A percentile compares a stretch with the other conserved stretches of the same genome.
These are phyloP conservation scores for Batillaria attramentaria DNA, from an alignment of 1,140 invertebrate genomes.

Conservation along the genomic window DNA sequence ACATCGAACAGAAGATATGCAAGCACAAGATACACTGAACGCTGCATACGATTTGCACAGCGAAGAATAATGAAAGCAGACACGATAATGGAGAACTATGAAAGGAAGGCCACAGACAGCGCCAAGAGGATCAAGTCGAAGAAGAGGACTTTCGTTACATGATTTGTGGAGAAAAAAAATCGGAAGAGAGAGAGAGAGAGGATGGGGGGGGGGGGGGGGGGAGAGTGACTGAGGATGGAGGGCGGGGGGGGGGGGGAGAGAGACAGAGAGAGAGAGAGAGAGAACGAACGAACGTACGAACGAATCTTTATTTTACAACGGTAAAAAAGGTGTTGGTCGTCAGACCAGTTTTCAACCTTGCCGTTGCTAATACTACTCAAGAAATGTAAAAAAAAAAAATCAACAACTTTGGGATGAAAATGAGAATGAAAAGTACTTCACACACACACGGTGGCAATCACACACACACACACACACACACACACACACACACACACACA, in stretches of 20 bases:
- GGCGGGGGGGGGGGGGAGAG: background rate
- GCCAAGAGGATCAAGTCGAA: no score
- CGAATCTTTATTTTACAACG: background rate
- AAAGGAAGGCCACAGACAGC: no score
- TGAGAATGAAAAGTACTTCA: background rate
- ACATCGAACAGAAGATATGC: no score
- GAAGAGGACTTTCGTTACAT: no score
- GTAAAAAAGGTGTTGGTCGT: background rate
- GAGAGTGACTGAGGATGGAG: background rate
- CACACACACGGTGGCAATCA: background rate
- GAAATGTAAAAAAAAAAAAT: no score
- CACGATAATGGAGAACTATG: no score
- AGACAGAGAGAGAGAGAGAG: slow-evolving; percentile 2
- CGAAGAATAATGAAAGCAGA: no score
- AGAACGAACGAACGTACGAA: background rate
- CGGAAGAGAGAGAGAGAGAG: background rate
- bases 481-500: background rate
- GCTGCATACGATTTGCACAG: no score
- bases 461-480: background rate
- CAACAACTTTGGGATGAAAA: background rate
- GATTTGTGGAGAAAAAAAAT: background rate
- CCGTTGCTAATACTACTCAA: no score
- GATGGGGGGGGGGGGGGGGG: background rate
- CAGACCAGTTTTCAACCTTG: background rate
- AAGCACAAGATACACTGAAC: no score